Conservation (phyloP, 2,797 vertebrate species). For the Protonibea diacanthus region DNA sequence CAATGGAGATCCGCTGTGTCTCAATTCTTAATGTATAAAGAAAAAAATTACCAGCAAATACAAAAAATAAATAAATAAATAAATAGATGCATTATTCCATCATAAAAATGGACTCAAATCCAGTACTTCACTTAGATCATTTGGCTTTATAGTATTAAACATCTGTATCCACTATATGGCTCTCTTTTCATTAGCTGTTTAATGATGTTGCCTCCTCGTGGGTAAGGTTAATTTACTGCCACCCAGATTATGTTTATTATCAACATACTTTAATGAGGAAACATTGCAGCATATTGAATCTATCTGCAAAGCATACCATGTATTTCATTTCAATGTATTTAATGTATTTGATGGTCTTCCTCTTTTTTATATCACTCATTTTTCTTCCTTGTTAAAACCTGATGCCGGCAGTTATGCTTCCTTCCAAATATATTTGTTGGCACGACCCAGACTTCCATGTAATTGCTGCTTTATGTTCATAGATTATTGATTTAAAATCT, state of each 20-base stretch:
- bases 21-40: not conserved
- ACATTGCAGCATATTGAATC: not conserved
- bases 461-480: conserved; percentile 16
- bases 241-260: not conserved
- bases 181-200: conserved; percentile 24
- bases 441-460: not conserved
- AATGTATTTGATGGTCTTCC: not conserved
- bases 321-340: not conserved
- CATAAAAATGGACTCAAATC: not conserved
- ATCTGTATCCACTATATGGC: not conserved
- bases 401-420: not conserved
- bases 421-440: not conserved
- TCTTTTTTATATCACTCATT: not conserved
- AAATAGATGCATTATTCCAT: not conserved
- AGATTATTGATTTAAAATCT: conserved; percentile 6
- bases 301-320: not conserved
- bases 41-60: not conserved
- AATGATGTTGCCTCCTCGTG: conserved; percentile 4
- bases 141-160: conserved; percentile 6
- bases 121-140: not conserved
- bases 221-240: conserved; percentile 2
- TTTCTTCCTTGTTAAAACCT: conserved; percentile 12
- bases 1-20: not conserved
- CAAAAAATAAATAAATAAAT: no score
- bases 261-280: not conserved